Evolutionary conservation across 2,113 vertebrate species (phyloP).

Genomic region (Corythaixoides concolor): DNA sequence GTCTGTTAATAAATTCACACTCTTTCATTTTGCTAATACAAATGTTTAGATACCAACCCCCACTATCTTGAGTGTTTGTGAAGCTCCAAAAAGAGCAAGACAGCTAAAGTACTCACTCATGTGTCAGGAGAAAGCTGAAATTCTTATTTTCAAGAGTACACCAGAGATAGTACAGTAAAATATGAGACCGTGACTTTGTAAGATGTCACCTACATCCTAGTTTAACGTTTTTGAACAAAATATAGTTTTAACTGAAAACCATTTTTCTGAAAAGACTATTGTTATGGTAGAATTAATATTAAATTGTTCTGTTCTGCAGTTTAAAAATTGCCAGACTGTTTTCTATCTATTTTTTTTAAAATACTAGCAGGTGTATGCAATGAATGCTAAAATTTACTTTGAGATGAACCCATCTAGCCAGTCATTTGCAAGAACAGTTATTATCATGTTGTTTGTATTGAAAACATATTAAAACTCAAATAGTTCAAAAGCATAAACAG

Average conservation of each 20-base stretch:
- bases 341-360: neutral
- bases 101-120: neutral
- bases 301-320: neutral
- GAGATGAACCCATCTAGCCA: conserved; percentile 53
- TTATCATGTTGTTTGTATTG: conserved; percentile 50
- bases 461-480: conserved; percentile 67
- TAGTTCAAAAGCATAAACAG: conserved; percentile 64
- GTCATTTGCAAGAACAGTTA: conserved; percentile 48
- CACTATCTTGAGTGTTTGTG: too few species aligned
- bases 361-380: neutral
- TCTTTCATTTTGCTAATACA: neutral
- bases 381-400: conserved; percentile 33
- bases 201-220: neutral
- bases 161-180: neutral
- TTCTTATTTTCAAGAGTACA: neutral
- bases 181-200: neutral
- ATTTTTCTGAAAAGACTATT: neutral
- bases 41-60: neutral
- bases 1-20: neutral
- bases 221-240: neutral
- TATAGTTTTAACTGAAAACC: neutral
- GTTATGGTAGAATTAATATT: neutral
- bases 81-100: neutral
- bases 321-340: neutral
- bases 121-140: neutral